These are phyloP conservation scores for Mastigias papua DNA, from an alignment of 30 jellyfish, hydroid and myxozoan genomes.

Conservation along the genomic window DNA sequence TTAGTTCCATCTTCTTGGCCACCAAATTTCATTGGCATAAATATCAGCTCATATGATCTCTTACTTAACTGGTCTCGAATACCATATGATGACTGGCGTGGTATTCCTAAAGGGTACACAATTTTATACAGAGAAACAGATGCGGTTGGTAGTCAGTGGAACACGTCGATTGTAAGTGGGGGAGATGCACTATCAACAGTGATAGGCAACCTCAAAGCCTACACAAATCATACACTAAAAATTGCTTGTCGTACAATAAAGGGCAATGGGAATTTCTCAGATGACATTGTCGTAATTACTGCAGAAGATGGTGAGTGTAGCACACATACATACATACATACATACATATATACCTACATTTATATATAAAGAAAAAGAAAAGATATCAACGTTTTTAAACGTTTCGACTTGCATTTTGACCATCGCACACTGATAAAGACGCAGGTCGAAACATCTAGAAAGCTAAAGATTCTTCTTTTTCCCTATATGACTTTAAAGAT, in stretches of 20 bases:
- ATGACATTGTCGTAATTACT: conserved; percentile 18
- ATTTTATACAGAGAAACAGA: conserved; percentile 43
- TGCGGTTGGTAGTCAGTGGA: conserved; percentile 27
- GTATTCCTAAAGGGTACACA: conserved; percentile 39
- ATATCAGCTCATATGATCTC: conserved; percentile 56
- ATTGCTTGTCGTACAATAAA: conserved; percentile 53
- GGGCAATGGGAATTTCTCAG: conserved; percentile 45
- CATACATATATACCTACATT: too few relatives aligned
- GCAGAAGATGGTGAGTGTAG: conserved; percentile 64
- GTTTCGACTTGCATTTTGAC: too few relatives aligned
- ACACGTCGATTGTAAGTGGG: conserved; percentile 27
- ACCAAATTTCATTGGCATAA: conserved; percentile 23
- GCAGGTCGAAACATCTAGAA: too few relatives aligned
- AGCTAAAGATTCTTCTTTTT: too few relatives aligned
- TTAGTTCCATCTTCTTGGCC: conserved; percentile 49
- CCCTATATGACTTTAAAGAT: too few relatives aligned
- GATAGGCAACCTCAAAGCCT: conserved; percentile 34
- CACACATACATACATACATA: too few relatives aligned
- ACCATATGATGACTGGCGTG: conserved; percentile 61
- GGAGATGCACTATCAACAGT: neutral
- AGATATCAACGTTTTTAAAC: too few relatives aligned
- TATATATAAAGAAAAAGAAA: too few relatives aligned
- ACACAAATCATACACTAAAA: conserved; percentile 32
- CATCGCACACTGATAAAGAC: too few relatives aligned
- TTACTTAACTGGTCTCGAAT: conserved; percentile 49